Percentiles rank a stretch among this genome's conserved stretches.
These are phyloP conservation scores for Peromyscus eremicus DNA, from an alignment of 2,797 vertebrate genomes.

Conservation along the genomic window DNA sequence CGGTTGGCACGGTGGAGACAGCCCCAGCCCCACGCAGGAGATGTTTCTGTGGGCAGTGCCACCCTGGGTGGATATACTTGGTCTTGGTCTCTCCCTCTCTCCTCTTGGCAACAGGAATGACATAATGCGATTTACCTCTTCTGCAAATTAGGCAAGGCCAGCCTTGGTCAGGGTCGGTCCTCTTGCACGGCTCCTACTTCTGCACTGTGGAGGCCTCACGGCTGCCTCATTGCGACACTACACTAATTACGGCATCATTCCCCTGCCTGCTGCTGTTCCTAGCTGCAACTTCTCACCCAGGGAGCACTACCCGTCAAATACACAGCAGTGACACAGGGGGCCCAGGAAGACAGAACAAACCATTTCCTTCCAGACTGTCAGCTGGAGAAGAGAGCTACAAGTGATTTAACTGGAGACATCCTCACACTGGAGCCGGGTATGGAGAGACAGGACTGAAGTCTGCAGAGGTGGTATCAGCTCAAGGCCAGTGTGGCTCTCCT, in stretches of 20 bases:
- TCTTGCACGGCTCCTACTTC: neutral
- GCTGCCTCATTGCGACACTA: neutral
- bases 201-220: neutral
- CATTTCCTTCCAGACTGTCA: neutral
- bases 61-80: neutral
- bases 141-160: slow-evolving; percentile 42
- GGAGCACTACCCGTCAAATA: neutral
- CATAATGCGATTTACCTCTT: neutral
- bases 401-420: slow-evolving; percentile 28
- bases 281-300: neutral
- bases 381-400: neutral
- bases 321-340: no score
- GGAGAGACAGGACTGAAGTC: neutral
- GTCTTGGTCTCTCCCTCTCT: slow-evolving; percentile 11
- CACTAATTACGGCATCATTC: neutral
- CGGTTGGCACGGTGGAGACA: neutral
- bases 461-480: neutral
- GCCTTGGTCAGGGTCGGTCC: neutral
- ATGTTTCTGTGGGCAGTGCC: neutral
- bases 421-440: neutral
- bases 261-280: neutral
- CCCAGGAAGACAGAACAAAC: neutral
- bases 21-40: neutral
- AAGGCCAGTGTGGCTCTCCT: neutral
- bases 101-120: neutral